Evolutionary conservation across 2,113 vertebrate genomes (phyloP).

Genomic region (Tenebrosternarchus preto): DNA sequence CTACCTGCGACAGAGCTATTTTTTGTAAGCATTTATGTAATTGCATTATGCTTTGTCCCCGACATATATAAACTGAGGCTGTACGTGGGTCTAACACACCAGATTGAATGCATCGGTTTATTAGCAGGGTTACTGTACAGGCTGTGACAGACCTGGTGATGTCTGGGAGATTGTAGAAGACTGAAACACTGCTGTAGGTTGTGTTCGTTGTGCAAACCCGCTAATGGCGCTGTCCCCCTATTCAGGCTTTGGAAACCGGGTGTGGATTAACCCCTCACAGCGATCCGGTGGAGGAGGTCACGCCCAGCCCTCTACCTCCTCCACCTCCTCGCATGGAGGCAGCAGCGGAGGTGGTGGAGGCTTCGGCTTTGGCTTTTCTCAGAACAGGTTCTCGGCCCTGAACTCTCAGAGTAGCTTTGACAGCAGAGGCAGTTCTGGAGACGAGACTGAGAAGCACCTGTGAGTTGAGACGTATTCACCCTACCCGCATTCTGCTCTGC

Average conservation of each 20-base stretch:
- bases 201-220: too few species aligned
- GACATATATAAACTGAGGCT: too few species aligned
- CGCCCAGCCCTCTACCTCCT: constrained; percentile 81
- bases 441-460: constrained; percentile 82
- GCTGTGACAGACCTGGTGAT: too few species aligned
- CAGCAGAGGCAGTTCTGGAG: constrained; percentile 63
- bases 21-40: too few species aligned
- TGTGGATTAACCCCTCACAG: constrained; percentile 79
- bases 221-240: not conserved
- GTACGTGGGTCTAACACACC: too few species aligned
- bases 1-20: too few species aligned
- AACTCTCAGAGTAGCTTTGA: constrained; percentile 53
- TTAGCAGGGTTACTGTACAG: not conserved
- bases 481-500: too few species aligned
- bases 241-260: constrained; percentile 73
- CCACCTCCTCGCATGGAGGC: constrained; percentile 64
- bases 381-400: constrained; percentile 79
- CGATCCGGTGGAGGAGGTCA: constrained; percentile 73
- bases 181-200: too few species aligned
- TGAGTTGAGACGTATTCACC: constrained; percentile 67
- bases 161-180: too few species aligned
- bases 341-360: constrained; percentile 62
- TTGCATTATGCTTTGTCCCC: too few species aligned
- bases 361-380: constrained; percentile 71
- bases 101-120: too few species aligned